Evolutionary conservation across 2,888 invertebrate species (phyloP).

Genomic region (Drosophila leonis): DNA sequence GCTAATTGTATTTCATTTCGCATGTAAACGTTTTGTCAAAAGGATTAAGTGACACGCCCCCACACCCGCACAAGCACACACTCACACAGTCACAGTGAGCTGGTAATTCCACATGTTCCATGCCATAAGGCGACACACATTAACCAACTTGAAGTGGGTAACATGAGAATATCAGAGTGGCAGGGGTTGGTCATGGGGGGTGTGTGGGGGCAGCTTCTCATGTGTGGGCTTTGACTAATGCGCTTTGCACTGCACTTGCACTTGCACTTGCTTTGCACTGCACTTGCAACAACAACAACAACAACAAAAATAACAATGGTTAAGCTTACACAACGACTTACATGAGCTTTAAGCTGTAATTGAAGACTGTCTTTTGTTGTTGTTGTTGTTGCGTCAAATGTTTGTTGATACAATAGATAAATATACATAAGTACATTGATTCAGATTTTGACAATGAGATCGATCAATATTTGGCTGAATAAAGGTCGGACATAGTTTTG

Average conservation of each 20-base stretch:
- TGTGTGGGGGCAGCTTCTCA: constrained; percentile 21
- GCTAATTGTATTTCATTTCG: constrained; percentile 70
- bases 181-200: background rate
- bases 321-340: constrained; percentile 75
- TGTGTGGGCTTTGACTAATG: constrained; percentile 67
- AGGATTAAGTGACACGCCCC: constrained; percentile 68
- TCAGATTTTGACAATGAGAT: constrained; percentile 13
- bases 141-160: constrained; percentile 75
- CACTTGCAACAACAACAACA: constrained; percentile 67
- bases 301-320: constrained; percentile 42
- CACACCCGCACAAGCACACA: constrained; percentile 2
- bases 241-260: constrained; percentile 75
- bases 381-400: constrained; percentile 21
- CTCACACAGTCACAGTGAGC: constrained; percentile 40
- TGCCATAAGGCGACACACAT: constrained; percentile 75
- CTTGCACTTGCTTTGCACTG: constrained; percentile 73
- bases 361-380: constrained; percentile 56
- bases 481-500: constrained; percentile 1
- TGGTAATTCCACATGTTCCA: constrained; percentile 71
- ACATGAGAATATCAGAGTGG: constrained; percentile 24
- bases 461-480: background rate
- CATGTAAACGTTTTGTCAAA: constrained; percentile 79
- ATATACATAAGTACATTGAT: constrained; percentile 39
- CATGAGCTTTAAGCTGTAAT: constrained; percentile 75
- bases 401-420: constrained; percentile 44